Base-by-base conservation (phyloP, 1,140 invertebrate genomes). In the Nephila pilipes region DNA sequence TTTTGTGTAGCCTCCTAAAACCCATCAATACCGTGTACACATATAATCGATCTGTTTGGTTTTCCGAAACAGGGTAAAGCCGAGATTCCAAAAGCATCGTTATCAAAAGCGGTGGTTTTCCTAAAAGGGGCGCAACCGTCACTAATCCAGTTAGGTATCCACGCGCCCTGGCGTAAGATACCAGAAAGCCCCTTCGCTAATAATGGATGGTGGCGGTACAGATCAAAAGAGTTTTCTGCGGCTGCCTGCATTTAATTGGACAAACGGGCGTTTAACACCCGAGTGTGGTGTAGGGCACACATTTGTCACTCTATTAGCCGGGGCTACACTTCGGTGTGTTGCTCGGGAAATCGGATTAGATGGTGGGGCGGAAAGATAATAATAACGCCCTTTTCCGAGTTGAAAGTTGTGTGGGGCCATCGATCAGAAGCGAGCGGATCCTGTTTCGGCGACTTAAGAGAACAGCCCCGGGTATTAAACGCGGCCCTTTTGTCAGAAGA, bases 181-280 rank as follows among this genome's bases (percentile, higher is more conserved):
- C 69, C 69, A 75, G 69, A 36, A 75, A 75, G 69, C 25, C 18
- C n/a, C 14, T 14, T 32, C 29, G 55, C 55, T 85, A 57, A 55
- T 85, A 85, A 85, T 57, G 83, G 85, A 87, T 75, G 69, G 32
- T 36, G 46, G 85, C 60, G 58, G 58, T 60, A n/a, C 85, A 87
- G 29, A 87, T 63, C 60, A 87, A 87, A 87, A 69, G 85, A 60
- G 58, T 69, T 63, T 69, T 36, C 60, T 29, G 46, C 6, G n/a
- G 46, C 36, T 14, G 85, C 60, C 46, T 46, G 85, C 38, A 87
- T 87, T 87, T 87, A 87, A 87, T 87, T 87, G 85, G 60, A 87
- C 85, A 87, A 87, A 69, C 85, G 60, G 46, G 85, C 85, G 85
- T 87, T 87, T 87, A 87, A 87, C 85, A 87, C 85, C 85, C 58